Evolutionary conservation across 2,888 invertebrate species (phyloP), one percentile per base, ranked within the genome.

Genomic region (Rotaria socialis): DNA sequence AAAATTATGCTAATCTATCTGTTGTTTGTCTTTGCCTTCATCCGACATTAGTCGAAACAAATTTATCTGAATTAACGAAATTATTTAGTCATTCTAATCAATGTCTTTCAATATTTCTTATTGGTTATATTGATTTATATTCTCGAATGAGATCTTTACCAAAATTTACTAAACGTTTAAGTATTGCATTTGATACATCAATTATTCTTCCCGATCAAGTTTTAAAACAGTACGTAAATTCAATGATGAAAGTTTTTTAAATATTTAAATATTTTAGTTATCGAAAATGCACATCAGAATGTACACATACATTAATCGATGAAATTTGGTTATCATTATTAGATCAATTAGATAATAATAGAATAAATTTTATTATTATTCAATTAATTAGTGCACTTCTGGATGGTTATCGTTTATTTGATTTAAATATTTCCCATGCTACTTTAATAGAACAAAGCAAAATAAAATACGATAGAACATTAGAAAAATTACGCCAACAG

Each of bases 251-350:
- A 35, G 2, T 35, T 35, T 35, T 35, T 35, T 35, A 35, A 35
- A 35, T 35, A 35, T 35, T 35, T 35, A 35, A 35, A 35, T 35
- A 16, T 19, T 80, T n/a, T 80, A 80, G 75, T 43, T 80, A 80
- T 80, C 75, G 47, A 2, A 47, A 80, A 80, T 47, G 47, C 47
- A 80, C 47, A 16, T 47, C 41, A 8, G 41, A 43, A 47, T 80
- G 75, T 80, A 43, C 41, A 7, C 75, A 80, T 80, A 80, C 43
- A 24, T 43, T 80, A 47, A n/a, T 80, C n/a, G 47, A 80, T 47
- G 75, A 80, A 80, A 80, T 80, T 11, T 80, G 75, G 75, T 47
- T 16, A 80, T 80, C 75, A 80, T 47, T 80, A 80, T 47, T 80
- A 47, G 75, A 80, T 47, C 75, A 80, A 80, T 47, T 80, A n/a